A percentile compares a stretch with the other conserved stretches of the same genome.
phyloP scores from a whole-genome alignment of 2,113 vertebrate genomes.

The Catagonus wagneri region DNA sequence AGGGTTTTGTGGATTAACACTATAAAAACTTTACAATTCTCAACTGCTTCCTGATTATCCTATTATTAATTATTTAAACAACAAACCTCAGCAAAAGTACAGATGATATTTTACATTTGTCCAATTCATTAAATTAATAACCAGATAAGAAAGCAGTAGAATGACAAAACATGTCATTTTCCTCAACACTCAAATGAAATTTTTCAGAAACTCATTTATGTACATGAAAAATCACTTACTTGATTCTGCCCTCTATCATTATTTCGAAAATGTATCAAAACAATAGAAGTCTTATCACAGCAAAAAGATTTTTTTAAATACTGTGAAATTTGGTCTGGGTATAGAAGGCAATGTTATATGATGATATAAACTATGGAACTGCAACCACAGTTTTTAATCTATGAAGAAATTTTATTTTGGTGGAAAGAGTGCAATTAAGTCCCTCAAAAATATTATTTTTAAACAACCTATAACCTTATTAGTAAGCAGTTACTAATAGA shows the following conservation, averaged over 20 bases:
- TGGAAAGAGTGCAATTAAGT: neutral
- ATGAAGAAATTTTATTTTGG: slow-evolving; percentile 27
- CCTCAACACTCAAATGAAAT: neutral
- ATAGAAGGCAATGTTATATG: slow-evolving; percentile 1
- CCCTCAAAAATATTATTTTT: slow-evolving; percentile 41
- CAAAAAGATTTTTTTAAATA: slow-evolving; percentile 45
- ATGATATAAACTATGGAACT: neutral
- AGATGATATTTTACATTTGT: slow-evolving; percentile 55
- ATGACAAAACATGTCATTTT: slow-evolving; percentile 50
- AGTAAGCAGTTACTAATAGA: slow-evolving; percentile 35
- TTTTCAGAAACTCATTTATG: slow-evolving; percentile 23
- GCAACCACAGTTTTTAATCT: neutral
- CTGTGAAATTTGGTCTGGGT: slow-evolving; percentile 31
- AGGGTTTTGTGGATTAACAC: slow-evolving; percentile 46
- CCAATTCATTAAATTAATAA: slow-evolving; percentile 58
- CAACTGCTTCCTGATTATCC: slow-evolving; percentile 57
- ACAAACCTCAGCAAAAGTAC: slow-evolving; percentile 50
- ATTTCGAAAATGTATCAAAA: slow-evolving; percentile 51
- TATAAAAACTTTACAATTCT: slow-evolving; percentile 53
- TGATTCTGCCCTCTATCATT: neutral
- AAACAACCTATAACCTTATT: neutral
- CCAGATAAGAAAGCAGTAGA: slow-evolving; percentile 43
- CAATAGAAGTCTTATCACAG: neutral
- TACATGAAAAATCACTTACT: slow-evolving; percentile 23
- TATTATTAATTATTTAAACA: slow-evolving; percentile 62